Base-by-base conservation (phyloP, 1,140 invertebrate species). In the Papilio helenus region DNA sequence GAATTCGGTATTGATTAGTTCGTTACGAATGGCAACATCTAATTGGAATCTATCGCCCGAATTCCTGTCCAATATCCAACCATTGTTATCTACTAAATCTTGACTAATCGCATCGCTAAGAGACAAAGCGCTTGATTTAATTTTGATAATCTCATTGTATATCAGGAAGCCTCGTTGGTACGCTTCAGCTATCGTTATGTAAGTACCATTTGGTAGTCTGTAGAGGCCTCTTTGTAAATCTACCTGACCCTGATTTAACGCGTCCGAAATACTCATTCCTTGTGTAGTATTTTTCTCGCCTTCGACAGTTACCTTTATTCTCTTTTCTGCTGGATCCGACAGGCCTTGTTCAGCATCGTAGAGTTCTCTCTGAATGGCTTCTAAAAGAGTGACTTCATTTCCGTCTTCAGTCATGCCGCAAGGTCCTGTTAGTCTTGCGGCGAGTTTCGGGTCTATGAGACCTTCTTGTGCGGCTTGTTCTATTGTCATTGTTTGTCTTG, bases 361-460 rank as follows among this genome's bases (percentile, higher is more conserved):
- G 20, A 99, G 95, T 90, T 99, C 98, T 86, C 96, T 96, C 90
- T 98, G 98, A 82, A 99, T 98, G 3, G 98, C 98, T 95, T 99
- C 97, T 79, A 99, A 88, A 71, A 99, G 95, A 9, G 97, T 98
- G n/a, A 98, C 95, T 87, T 96, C 95, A 72, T 96, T 96, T 58
- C 97, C 96, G 89, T 96, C 97, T 94, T 98, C 97, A 42, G 96
- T 96, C 81, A 98, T 97, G 51, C 97, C 98, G 89, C 97, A 97
- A 0, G 97, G 97, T 82, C 97, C 97, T 72, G 97, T 95, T 74
- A 98, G 93, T 84, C 96, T 96, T 58, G 96, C 95, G 39, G 97
- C 97, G 73, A 98, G 93, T 82, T 96, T 96, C 4, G 96, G 93
- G 88, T 98, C 97, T 72, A 99, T 97, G 3, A 98, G 93, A 71